These are phyloP conservation scores for Stramonita haemastoma DNA, from an alignment of 2,888 invertebrate genomes.

Conservation along the genomic window DNA sequence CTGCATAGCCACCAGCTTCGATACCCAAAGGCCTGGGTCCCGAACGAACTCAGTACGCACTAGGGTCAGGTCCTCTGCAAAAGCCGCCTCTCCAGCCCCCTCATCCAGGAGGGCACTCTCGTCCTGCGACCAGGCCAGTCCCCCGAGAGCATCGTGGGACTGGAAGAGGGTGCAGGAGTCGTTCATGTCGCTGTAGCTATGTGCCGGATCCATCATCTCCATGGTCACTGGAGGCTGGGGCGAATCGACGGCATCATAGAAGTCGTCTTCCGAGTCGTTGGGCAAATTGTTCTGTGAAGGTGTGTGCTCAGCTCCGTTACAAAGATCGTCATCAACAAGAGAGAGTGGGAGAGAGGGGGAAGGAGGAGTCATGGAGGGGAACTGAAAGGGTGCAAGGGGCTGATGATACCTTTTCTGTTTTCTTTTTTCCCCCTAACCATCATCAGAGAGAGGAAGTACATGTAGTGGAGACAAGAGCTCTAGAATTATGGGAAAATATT, in stretches of 20 bases:
- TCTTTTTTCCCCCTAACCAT: not conserved
- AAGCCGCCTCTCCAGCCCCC: slow-evolving; percentile 31
- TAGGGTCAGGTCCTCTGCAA: slow-evolving; percentile 34
- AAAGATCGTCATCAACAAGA: not conserved
- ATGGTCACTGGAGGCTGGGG: slow-evolving; percentile 55
- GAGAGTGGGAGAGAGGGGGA: too few species aligned
- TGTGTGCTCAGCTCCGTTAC: not conserved
- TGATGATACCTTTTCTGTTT: not conserved
- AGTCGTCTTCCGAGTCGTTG: slow-evolving; percentile 40
- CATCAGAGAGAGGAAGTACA: too few species aligned
- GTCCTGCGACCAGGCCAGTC: slow-evolving; percentile 40
- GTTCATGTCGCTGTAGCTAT: slow-evolving; percentile 57
- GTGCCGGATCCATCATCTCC: slow-evolving; percentile 56
- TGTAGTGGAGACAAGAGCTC: too few species aligned
- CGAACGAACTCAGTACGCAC: slow-evolving; percentile 18
- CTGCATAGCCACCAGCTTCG: not conserved
- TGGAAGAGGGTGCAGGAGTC: slow-evolving; percentile 45
- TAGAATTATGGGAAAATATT: too few species aligned
- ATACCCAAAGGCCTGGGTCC: not conserved
- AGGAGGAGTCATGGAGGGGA: not conserved
- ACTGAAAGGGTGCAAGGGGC: not conserved
- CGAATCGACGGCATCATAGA: slow-evolving; percentile 55
- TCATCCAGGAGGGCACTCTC: slow-evolving; percentile 35
- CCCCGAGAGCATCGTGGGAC: slow-evolving; percentile 51
- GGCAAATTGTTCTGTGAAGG: slow-evolving; percentile 2